Conservation (phyloP, 2,113 vertebrate species). For the Lathamus discolor region DNA sequence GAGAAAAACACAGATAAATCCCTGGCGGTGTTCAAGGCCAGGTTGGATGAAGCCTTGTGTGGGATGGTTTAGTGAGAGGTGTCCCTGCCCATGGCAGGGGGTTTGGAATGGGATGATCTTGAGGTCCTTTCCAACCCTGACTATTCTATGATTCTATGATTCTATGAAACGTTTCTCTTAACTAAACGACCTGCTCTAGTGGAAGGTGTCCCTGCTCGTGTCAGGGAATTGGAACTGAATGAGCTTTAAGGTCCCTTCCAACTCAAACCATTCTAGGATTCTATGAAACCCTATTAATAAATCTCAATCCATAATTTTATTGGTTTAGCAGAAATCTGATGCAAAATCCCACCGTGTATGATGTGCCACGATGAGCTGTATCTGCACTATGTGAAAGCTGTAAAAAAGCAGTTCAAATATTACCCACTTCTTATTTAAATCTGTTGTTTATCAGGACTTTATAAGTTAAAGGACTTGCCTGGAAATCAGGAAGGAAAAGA, state of each 20-base stretch:
- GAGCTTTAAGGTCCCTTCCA: neutral
- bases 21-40: too few species aligned
- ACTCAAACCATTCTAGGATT: neutral
- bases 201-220: neutral
- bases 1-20: neutral
- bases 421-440: neutral
- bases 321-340: neutral
- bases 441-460: neutral
- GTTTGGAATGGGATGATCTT: too few species aligned
- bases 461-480: neutral
- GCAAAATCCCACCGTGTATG: neutral
- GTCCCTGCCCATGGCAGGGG: too few species aligned
- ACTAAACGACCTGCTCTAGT: neutral
- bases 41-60: too few species aligned
- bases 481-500: neutral
- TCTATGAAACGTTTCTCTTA: neutral
- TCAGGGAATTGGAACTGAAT: neutral
- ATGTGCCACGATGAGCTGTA: accelerated
- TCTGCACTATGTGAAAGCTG: neutral
- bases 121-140: too few species aligned
- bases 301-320: neutral
- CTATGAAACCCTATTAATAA: neutral
- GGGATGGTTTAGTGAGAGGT: too few species aligned
- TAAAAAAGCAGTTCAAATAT: neutral
- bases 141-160: too few species aligned